These are phyloP conservation scores for Nomia melanderi DNA, from an alignment of 1,140 invertebrate genomes.

Conservation along the genomic window DNA sequence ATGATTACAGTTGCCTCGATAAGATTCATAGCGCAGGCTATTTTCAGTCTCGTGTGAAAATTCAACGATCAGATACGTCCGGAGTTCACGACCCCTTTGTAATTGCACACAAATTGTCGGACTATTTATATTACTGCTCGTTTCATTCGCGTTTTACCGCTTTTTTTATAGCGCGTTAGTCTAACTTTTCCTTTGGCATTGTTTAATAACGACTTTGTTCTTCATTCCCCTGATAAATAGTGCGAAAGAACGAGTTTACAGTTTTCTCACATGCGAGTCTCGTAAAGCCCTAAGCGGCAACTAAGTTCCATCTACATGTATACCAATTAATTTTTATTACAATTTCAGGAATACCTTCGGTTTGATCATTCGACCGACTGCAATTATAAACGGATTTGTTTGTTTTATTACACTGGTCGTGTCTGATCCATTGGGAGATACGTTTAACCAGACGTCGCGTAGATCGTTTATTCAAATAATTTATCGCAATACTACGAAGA, in stretches of 20 bases:
- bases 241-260: background rate
- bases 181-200: background rate
- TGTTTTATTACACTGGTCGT: no score
- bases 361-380: no score
- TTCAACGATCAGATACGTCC: slow-evolving; percentile 36
- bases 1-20: slow-evolving; percentile 24
- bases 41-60: slow-evolving; percentile 41
- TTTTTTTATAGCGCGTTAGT: background rate
- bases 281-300: background rate
- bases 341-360: background rate
- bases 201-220: background rate
- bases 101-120: slow-evolving; percentile 45
- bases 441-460: no score
- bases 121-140: slow-evolving; percentile 36
- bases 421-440: no score
- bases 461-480: no score
- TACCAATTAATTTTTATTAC: background rate
- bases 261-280: background rate
- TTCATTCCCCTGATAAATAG: background rate
- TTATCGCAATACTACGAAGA: no score
- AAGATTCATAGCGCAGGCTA: slow-evolving; percentile 21
- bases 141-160: slow-evolving; percentile 17
- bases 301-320: background rate
- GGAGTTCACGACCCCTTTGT: slow-evolving; percentile 22
- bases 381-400: no score